A percentile compares a stretch with the other conserved stretches of the same genome.
Conservation (phyloP, 2,113 vertebrate species). For the Argyrosomus japonicus region DNA sequence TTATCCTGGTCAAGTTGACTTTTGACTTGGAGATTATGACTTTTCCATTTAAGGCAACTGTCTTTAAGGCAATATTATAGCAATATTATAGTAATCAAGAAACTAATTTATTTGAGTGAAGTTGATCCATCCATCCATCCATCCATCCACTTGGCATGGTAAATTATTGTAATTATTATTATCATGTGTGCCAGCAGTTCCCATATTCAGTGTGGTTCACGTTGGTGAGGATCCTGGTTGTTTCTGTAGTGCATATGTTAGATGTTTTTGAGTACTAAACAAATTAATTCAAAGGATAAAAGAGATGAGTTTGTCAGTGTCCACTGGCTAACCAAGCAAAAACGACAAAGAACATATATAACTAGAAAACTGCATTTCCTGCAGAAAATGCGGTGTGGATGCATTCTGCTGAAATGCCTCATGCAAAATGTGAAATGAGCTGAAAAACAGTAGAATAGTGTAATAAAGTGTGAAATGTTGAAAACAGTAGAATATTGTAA, state of each 20-base stretch:
- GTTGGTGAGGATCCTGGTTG: neutral
- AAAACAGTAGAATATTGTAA: too few relatives aligned
- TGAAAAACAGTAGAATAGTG: too few relatives aligned
- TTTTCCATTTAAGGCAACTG: neutral
- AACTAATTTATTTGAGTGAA: neutral
- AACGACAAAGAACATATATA: neutral
- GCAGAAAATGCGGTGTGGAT: too few relatives aligned
- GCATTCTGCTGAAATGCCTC: too few relatives aligned
- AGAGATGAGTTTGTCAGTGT: neutral
- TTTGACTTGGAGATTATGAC: neutral
- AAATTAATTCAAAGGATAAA: conserved; percentile 13
- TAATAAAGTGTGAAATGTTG: too few relatives aligned
- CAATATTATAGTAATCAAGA: neutral
- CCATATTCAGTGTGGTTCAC: neutral
- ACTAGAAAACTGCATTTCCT: too few relatives aligned
- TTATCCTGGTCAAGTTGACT: neutral
- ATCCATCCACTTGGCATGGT: neutral
- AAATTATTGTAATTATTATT: neutral
- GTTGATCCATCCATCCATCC: too few relatives aligned
- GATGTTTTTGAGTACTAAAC: neutral
- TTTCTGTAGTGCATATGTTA: neutral
- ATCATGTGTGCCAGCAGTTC: too few relatives aligned
- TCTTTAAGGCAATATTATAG: neutral
- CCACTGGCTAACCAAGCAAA: neutral
- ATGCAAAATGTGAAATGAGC: too few relatives aligned